Evolutionary conservation across 1,140 invertebrate genomes (phyloP).

Genomic region (Lepidostoma basale): DNA sequence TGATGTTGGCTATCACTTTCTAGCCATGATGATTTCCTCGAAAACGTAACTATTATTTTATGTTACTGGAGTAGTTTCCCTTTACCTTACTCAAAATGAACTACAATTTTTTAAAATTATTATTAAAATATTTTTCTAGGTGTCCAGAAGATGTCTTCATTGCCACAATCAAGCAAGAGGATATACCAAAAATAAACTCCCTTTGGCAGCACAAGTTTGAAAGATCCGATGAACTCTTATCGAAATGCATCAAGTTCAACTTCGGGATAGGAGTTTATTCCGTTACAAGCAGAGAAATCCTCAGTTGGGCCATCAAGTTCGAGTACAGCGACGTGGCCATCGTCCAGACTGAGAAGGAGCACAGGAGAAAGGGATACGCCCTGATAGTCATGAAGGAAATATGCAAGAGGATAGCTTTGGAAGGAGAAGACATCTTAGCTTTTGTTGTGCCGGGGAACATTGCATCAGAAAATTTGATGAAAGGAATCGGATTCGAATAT

Average conservation of each 20-base stretch:
- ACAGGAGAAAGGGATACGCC: constrained; percentile 49
- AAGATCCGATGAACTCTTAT: constrained; percentile 47
- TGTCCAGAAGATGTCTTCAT: constrained; percentile 45
- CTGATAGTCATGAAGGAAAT: constrained; percentile 45
- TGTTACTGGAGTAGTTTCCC: not conserved
- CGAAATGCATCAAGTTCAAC: constrained; percentile 46
- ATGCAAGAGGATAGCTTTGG: constrained; percentile 46
- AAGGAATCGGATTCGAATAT: constrained; percentile 46
- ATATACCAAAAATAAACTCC: constrained; percentile 43
- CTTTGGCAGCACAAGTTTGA: constrained; percentile 48
- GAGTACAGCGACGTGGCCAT: constrained; percentile 47
- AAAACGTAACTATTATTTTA: not conserved
- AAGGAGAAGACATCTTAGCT: constrained; percentile 46
- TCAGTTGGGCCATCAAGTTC: constrained; percentile 49
- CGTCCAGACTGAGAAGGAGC: constrained; percentile 47
- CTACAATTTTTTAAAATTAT: not conserved
- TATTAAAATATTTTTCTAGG: too few species aligned
- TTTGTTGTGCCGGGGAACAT: constrained; percentile 46
- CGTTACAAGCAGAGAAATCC: constrained; percentile 43
- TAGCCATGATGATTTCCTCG: not conserved
- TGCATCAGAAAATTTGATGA: constrained; percentile 46
- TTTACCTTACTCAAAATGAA: not conserved
- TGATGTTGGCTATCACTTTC: not conserved
- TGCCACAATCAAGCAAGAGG: constrained; percentile 41
- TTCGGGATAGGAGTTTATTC: constrained; percentile 48